These are phyloP conservation scores for Dione vanillae DNA, from an alignment of 2,888 invertebrate species.

Conservation along the genomic window DNA sequence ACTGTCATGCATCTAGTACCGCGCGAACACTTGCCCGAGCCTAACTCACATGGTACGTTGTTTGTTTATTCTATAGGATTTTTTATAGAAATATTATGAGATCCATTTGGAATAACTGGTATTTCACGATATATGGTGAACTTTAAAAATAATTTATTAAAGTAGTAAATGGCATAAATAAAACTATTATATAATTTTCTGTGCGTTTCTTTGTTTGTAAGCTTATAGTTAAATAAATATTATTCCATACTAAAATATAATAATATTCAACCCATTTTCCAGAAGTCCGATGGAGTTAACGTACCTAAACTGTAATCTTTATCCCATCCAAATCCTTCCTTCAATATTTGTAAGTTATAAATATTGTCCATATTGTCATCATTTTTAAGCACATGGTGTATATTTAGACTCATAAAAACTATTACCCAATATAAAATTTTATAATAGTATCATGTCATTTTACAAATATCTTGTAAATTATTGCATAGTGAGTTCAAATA, in stretches of 20 bases:
- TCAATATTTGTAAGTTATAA: slow-evolving; percentile 51
- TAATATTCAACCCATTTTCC: slow-evolving; percentile 52
- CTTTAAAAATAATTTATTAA: no score
- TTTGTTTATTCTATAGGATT: not conserved
- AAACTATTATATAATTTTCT: no score
- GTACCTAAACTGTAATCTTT: slow-evolving; percentile 48
- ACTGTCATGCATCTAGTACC: slow-evolving; percentile 99
- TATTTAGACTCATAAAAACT: no score
- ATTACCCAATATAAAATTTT: no score
- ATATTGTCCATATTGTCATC: not conserved
- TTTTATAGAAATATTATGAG: slow-evolving; percentile 4
- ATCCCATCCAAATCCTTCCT: slow-evolving; percentile 57
- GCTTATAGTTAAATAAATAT: no score
- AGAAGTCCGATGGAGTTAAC: slow-evolving; percentile 79
- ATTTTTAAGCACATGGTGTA: not conserved
- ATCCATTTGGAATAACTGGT: no score
- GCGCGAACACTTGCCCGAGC: slow-evolving; percentile 99
- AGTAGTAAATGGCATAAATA: no score
- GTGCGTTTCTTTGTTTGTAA: no score
- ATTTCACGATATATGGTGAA: no score
- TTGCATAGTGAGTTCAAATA: no score
- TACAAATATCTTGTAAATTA: not conserved
- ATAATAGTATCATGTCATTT: not conserved
- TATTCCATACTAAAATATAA: no score
- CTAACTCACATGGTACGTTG: slow-evolving; percentile 95